phyloP scores from a whole-genome alignment of 1,140 invertebrate genomes.

The Akabosia matsudoensis region DNA sequence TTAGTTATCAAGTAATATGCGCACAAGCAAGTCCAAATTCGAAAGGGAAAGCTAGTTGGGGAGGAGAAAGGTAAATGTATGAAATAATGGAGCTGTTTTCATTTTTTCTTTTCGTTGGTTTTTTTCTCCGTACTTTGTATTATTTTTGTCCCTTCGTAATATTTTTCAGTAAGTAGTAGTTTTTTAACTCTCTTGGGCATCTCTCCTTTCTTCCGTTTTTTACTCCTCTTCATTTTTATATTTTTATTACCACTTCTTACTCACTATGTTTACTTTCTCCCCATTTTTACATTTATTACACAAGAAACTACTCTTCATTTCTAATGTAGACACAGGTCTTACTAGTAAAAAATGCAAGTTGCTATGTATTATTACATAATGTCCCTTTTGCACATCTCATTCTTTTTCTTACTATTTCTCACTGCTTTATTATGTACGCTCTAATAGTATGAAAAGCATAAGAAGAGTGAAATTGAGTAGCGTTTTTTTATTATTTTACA shows the following conservation, averaged over 20 bases:
- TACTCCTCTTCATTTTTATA: conserved; percentile 16
- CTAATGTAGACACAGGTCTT: not conserved
- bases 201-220: conserved; percentile 8
- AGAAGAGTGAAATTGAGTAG: conserved; percentile 3
- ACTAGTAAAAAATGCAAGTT: not conserved
- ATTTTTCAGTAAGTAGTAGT: not conserved
- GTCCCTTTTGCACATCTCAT: conserved; percentile 12
- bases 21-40: not conserved
- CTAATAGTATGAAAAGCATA: not conserved
- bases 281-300: conserved; percentile 6
- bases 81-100: not conserved
- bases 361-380: not conserved
- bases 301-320: not conserved
- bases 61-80: not conserved
- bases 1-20: conserved; percentile 21
- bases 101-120: not conserved
- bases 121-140: not conserved
- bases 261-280: not conserved
- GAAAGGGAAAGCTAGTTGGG: not conserved
- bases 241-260: not conserved
- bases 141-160: not conserved
- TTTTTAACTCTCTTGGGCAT: conserved; percentile 16
- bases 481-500: not conserved
- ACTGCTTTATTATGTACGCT: not conserved
- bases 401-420: not conserved